Evolutionary conservation across 2,888 invertebrate genomes (phyloP), one percentile per base, ranked within the genome.

Genomic region (Amblyjoppa fuscipennis): DNA sequence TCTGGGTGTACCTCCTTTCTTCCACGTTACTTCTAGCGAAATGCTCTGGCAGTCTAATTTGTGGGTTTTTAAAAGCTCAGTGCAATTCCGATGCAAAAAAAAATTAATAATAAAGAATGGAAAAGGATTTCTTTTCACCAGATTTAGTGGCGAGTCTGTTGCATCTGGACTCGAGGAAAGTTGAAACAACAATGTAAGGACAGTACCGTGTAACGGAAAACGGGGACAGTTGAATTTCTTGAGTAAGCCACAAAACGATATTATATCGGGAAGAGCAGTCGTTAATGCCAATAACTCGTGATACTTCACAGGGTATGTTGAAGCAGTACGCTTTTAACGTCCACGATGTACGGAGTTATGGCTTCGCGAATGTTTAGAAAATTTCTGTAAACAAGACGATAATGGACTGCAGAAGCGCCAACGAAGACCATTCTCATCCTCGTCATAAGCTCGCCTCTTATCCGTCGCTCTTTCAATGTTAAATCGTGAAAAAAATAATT

Each of bases 401-500:
- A 94, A 94, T 94, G 93, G 92, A 93, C 93, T 93, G 92, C 94
- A 94, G 93, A 92, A 93, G 92, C 93, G 91, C 91, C 76, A 85
- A 77, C 73, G 13, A 77, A 83, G 77, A 69, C 53, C 80, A 59
- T 81, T 71, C 66, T 85, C 49, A 66, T 75, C 31, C 61, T 81
- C 49, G 66, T 81, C 78, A 61, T 51, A 34, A 45, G 49, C 56
- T 34, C 13, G 38, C 79, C 66, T 68, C 71, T 64, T 85, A 56
- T 79, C 20, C 53, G 3, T 51, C 38, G n/a, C 49, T 81, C 51
- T 68, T 38, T 70, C n/a, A n/a, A 61, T 34, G 28, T 51, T 16
- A 38, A 61, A 56, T 25, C 13, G 25, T 11, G 31, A 28, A 49
- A 51, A 56, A 49, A 13, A 70, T 31, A 25, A 11, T 59, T n/a